Evolutionary conservation across 2,797 vertebrate genomes (phyloP).

Genomic region (Cyclopterus lumpus): DNA sequence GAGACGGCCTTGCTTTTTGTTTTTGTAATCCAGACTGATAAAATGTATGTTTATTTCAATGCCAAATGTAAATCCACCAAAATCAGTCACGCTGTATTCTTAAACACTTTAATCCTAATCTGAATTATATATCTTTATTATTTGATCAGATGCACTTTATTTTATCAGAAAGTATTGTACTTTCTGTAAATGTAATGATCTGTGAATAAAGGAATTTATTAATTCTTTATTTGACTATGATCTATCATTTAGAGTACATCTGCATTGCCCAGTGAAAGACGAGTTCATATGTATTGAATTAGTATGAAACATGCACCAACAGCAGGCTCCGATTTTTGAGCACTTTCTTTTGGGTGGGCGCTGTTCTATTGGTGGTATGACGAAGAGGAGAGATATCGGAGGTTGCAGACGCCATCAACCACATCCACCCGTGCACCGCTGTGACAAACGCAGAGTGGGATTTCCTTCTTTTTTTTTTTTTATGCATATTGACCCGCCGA

Average conservation of each 20-base stretch:
- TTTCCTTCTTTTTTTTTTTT: constrained; percentile 55
- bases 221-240: background rate
- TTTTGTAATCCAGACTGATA: constrained; percentile 17
- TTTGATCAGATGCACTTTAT: constrained; percentile 52
- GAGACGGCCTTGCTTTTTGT: constrained; percentile 22
- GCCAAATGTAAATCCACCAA: constrained; percentile 60
- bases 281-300: background rate
- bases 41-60: constrained; percentile 34
- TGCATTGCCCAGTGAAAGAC: background rate
- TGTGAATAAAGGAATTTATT: constrained; percentile 54
- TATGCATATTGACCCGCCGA: background rate
- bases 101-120: constrained; percentile 4
- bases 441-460: constrained; percentile 49
- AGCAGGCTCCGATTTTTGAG: background rate
- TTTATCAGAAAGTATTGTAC: constrained; percentile 39
- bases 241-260: constrained; percentile 15
- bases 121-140: constrained; percentile 20
- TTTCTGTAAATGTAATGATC: constrained; percentile 29
- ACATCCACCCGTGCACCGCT: constrained; percentile 10
- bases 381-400: background rate
- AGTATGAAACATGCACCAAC: background rate
- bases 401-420: background rate
- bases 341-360: constrained; percentile 8
- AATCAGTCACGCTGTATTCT: constrained; percentile 15
- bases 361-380: constrained; percentile 46